These are phyloP conservation scores for Notothenia coriiceps DNA, from an alignment of 2,113 vertebrate species.

Conservation along the genomic window DNA sequence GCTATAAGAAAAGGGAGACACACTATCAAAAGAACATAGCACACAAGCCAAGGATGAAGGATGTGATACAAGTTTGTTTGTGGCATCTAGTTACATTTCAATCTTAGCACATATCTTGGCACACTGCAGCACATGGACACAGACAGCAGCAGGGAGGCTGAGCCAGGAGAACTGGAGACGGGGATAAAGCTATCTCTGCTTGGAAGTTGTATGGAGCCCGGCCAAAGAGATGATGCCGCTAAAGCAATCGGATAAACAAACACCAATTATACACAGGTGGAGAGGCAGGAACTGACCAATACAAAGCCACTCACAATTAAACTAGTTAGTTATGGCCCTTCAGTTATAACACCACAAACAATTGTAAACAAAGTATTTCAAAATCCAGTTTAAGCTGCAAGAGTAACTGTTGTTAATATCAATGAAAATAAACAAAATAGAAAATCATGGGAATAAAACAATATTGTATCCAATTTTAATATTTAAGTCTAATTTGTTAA, in stretches of 20 bases:
- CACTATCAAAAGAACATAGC: background rate
- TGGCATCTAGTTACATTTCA: constrained; percentile 28
- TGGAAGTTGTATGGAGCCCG: constrained; percentile 61
- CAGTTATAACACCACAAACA: background rate
- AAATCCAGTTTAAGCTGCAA: background rate
- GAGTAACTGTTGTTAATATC: background rate
- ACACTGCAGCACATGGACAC: constrained; percentile 30
- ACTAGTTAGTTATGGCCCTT: background rate
- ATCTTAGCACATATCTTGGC: constrained; percentile 60
- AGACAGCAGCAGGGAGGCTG: constrained; percentile 14
- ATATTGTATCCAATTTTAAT: background rate
- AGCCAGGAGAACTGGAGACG: constrained; percentile 38
- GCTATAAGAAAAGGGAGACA: background rate
- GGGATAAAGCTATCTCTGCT: constrained; percentile 70
- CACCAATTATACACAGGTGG: background rate
- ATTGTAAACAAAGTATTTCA: background rate
- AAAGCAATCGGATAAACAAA: constrained; percentile 81
- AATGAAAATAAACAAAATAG: background rate
- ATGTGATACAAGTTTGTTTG: constrained; percentile 1
- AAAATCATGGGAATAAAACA: background rate
- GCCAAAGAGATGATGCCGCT: constrained; percentile 64
- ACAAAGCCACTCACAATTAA: background rate
- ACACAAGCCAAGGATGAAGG: background rate
- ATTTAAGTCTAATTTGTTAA: background rate
- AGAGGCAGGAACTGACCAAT: background rate